These are phyloP conservation scores for Panagrolaimus sp. DNA, from an alignment of 1,140 invertebrate species.

Conservation along the genomic window DNA sequence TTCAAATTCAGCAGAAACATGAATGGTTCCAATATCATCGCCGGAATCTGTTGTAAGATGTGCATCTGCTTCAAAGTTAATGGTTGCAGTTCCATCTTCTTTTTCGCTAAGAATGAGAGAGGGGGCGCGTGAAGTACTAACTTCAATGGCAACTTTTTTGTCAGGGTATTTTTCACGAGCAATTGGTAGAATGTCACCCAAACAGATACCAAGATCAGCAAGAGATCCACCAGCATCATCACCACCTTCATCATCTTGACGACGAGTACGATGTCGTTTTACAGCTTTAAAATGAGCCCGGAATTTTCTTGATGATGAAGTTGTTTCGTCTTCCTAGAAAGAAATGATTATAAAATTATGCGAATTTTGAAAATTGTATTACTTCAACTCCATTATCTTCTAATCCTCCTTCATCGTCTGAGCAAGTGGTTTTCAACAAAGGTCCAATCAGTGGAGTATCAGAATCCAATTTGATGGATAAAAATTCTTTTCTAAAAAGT, in stretches of 20 bases:
- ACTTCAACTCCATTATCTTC: constrained; percentile 47
- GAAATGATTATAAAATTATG: too few relatives aligned
- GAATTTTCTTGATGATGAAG: background rate
- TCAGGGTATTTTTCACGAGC: constrained; percentile 56
- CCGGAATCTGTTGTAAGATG: constrained; percentile 53
- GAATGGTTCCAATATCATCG: constrained; percentile 35
- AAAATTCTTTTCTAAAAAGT: constrained; percentile 32
- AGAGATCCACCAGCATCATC: constrained; percentile 43
- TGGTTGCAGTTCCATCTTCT: constrained; percentile 44
- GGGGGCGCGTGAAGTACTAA: constrained; percentile 47
- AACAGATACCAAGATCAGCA: constrained; percentile 24
- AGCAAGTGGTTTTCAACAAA: constrained; percentile 53
- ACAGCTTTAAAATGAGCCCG: background rate
- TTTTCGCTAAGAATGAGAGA: constrained; percentile 39
- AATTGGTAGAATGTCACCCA: constrained; percentile 54
- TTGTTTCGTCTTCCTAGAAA: background rate
- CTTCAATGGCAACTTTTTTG: constrained; percentile 42
- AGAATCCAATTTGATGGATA: constrained; percentile 49
- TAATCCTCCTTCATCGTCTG: constrained; percentile 41
- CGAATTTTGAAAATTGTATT: constrained; percentile 3
- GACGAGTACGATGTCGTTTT: background rate
- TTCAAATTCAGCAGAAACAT: constrained; percentile 37
- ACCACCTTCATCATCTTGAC: constrained; percentile 32
- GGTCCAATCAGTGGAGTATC: constrained; percentile 56
- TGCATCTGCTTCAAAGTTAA: constrained; percentile 49